phyloP scores from a whole-genome alignment of 2,113 vertebrate genomes.

The Saccopteryx bilineata region DNA sequence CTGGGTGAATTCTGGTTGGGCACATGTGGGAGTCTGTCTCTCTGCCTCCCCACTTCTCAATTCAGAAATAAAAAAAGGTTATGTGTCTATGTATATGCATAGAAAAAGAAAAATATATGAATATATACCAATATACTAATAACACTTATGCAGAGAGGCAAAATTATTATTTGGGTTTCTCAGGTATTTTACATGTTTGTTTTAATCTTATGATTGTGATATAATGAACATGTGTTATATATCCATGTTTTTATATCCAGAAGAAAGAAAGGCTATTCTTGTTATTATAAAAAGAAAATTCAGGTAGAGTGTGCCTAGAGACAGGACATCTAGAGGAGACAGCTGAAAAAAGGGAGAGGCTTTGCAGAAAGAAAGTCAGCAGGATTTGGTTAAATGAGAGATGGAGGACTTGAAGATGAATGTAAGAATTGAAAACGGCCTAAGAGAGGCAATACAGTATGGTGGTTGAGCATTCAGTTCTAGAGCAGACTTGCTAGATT shows the following conservation, averaged over 20 bases:
- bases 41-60: no score
- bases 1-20: no score
- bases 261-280: background rate
- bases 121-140: background rate
- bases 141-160: background rate
- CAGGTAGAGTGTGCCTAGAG: background rate
- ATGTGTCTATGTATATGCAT: background rate
- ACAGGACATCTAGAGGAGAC: background rate
- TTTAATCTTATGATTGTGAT: conserved; percentile 14
- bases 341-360: background rate
- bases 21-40: no score
- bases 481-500: no score
- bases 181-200: background rate
- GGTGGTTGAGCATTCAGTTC: background rate
- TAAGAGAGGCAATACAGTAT: background rate
- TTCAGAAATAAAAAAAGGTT: background rate
- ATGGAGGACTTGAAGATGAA: background rate
- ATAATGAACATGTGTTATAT: background rate
- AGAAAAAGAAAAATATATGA: background rate
- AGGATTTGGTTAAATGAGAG: no score
- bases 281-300: background rate
- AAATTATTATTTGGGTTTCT: conserved; percentile 45
- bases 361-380: background rate
- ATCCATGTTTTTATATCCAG: background rate
- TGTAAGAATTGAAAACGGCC: background rate